Conservation (phyloP, 2,888 invertebrate genomes). For the Scrobipalpa costella region DNA sequence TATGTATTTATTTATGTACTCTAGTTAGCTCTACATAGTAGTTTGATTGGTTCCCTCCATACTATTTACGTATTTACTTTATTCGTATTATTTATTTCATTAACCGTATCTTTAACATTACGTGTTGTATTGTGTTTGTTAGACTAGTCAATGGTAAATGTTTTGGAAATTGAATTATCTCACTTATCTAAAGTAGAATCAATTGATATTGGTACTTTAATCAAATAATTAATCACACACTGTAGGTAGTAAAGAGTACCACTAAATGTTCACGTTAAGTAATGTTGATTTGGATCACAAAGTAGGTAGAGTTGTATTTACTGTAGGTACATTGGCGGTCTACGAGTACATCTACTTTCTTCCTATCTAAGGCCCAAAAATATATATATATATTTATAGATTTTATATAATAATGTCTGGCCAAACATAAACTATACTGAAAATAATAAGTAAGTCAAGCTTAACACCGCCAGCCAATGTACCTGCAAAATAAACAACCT, state of each 20-base stretch:
- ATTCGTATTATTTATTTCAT: background rate
- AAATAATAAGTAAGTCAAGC: background rate
- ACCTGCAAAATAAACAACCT: slow-evolving; percentile 12
- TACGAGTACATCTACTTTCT: no score
- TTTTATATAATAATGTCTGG: no score
- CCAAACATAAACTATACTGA: no score
- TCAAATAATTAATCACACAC: no score
- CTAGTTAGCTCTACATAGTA: background rate
- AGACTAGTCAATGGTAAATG: no score
- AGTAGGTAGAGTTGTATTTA: background rate
- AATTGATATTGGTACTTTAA: no score
- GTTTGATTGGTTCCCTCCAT: background rate
- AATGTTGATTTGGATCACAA: slow-evolving; percentile 5
- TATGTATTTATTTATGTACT: background rate
- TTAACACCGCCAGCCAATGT: slow-evolving; percentile 27
- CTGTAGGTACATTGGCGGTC: background rate
- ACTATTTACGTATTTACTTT: background rate
- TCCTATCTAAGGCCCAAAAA: no score
- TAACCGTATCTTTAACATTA: background rate
- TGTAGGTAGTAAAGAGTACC: background rate
- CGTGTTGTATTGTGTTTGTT: background rate
- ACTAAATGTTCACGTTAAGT: background rate
- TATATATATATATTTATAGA: no score
- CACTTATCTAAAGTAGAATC: no score
- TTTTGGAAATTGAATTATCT: no score